phyloP scores from a whole-genome alignment of 2,888 invertebrate species.

The Hydrotaea diabolus region DNA sequence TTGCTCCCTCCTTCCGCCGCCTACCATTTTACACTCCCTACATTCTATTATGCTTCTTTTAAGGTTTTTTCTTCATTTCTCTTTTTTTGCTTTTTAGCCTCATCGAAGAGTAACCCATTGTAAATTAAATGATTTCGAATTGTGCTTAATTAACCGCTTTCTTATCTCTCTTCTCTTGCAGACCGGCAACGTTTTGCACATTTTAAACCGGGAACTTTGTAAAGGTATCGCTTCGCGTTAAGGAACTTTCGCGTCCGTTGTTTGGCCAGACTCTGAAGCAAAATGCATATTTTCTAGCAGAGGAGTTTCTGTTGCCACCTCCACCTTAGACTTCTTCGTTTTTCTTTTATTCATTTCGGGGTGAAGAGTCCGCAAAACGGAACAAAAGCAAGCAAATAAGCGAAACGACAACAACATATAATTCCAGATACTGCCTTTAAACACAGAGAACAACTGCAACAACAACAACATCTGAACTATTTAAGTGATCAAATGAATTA shows the following conservation, averaged over 20 bases:
- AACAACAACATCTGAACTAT: constrained; percentile 33
- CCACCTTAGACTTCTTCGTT: constrained; percentile 33
- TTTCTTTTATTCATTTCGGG: constrained; percentile 10
- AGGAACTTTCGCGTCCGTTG: constrained; percentile 18
- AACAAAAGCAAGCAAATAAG: background rate
- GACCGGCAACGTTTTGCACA: constrained; percentile 45
- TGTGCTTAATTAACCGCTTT: constrained; percentile 46
- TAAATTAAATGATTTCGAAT: constrained; percentile 30
- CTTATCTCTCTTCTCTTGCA: constrained; percentile 30
- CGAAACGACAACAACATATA: background rate
- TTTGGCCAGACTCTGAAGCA: constrained; percentile 23
- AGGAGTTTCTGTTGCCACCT: constrained; percentile 43
- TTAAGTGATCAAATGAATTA: constrained; percentile 6
- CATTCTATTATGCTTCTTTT: too few species aligned
- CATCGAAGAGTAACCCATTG: background rate
- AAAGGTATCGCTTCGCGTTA: background rate
- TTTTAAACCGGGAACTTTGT: background rate
- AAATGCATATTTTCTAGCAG: constrained; percentile 67
- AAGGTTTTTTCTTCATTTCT: background rate
- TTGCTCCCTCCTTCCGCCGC: background rate
- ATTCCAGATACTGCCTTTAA: constrained; percentile 36
- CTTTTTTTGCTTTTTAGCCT: background rate
- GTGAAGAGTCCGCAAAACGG: background rate
- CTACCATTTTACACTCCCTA: too few species aligned
- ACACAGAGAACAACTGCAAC: background rate